phyloP scores from a whole-genome alignment of 2,797 vertebrate genomes.

The Acanthurus tractus region DNA sequence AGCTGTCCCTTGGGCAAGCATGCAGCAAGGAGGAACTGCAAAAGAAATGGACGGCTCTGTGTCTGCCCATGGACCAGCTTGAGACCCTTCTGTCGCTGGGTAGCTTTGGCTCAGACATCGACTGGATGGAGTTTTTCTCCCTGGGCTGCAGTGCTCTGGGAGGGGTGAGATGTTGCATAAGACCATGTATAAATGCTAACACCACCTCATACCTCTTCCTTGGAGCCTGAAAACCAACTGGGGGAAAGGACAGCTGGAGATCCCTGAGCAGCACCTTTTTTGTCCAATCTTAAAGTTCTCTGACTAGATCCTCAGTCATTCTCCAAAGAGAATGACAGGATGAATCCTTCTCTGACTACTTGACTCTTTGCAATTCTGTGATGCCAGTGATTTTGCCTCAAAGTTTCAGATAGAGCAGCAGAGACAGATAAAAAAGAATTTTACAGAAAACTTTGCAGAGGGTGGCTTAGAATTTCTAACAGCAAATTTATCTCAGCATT shows the following conservation, averaged over 20 bases:
- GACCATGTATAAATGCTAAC: slow-evolving; percentile 46
- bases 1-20: slow-evolving; percentile 59
- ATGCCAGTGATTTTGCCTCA: slow-evolving; percentile 29
- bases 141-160: slow-evolving; percentile 90
- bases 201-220: slow-evolving; percentile 35
- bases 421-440: slow-evolving; percentile 46
- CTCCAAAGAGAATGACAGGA: slow-evolving; percentile 23
- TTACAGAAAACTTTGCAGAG: slow-evolving; percentile 32
- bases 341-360: slow-evolving; percentile 37
- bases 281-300: slow-evolving; percentile 21
- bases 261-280: slow-evolving; percentile 12
- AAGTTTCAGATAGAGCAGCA: slow-evolving; percentile 25
- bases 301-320: slow-evolving; percentile 23
- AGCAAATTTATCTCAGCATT: slow-evolving; percentile 17
- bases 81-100: slow-evolving; percentile 85
- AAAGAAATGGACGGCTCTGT: slow-evolving; percentile 87
- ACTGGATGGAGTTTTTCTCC: slow-evolving; percentile 91
- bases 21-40: slow-evolving; percentile 83
- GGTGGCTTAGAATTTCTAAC: slow-evolving; percentile 32
- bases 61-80: slow-evolving; percentile 87
- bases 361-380: slow-evolving; percentile 33
- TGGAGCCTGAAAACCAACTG: slow-evolving; percentile 24
- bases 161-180: slow-evolving; percentile 82
- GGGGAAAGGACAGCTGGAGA: slow-evolving; percentile 38
- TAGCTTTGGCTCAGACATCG: slow-evolving; percentile 74